Percentiles rank a stretch among this genome's conserved stretches.
phyloP scores from a whole-genome alignment of 2,888 invertebrate genomes.

The Incurvaria masculella region DNA sequence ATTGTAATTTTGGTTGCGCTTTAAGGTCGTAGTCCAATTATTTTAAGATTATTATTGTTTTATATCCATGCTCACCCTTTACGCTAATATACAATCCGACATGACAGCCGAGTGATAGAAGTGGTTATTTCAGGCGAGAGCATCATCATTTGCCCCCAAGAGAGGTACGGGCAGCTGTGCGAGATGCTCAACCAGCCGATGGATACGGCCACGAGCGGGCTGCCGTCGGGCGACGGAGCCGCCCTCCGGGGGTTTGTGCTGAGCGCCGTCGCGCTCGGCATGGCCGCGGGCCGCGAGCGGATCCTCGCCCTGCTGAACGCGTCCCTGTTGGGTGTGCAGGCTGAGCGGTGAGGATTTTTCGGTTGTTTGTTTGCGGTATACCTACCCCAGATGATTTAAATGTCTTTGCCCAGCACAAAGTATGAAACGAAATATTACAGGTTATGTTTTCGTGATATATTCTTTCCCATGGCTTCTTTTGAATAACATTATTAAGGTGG shows the following conservation, averaged over 20 bases:
- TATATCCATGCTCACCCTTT: too few species aligned
- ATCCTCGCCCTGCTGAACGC: constrained; percentile 53
- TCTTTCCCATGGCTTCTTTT: too few species aligned
- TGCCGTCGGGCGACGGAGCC: constrained; percentile 49
- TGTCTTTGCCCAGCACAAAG: too few species aligned
- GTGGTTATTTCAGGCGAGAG: constrained; percentile 68
- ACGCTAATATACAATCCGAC: too few species aligned
- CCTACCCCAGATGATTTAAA: too few species aligned
- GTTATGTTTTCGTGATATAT: too few species aligned
- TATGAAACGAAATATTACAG: too few species aligned
- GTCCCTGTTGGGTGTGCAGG: constrained; percentile 67
- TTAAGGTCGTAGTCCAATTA: too few species aligned
- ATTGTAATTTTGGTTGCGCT: too few species aligned
- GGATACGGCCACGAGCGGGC: constrained; percentile 63
- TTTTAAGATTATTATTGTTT: too few species aligned
- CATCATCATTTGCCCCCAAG: constrained; percentile 70
- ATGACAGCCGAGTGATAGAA: too few species aligned
- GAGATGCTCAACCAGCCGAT: constrained; percentile 60
- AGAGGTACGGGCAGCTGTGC: constrained; percentile 57
- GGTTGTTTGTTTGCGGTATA: not conserved
- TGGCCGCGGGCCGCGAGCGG: constrained; percentile 53
- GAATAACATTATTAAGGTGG: too few species aligned
- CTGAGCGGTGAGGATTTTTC: constrained; percentile 21
- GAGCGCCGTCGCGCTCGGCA: constrained; percentile 63
- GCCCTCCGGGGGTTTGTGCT: constrained; percentile 63